A percentile compares a stretch with the other conserved stretches of the same genome.
Conservation (phyloP, 2,113 vertebrate species). For the Lontra canadensis region DNA sequence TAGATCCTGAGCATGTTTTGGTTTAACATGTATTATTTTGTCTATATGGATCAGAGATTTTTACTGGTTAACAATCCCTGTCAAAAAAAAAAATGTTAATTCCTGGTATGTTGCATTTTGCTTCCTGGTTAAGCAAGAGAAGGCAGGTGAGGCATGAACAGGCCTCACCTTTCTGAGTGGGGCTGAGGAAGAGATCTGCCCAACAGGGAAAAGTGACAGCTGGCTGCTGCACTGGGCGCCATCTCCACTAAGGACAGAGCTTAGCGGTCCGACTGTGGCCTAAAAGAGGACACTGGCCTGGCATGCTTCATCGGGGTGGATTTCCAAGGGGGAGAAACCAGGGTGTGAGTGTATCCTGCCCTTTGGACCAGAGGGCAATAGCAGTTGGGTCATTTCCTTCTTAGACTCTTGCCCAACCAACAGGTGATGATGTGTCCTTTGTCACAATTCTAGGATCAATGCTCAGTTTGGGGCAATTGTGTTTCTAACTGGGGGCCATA, state of each 20-base stretch:
- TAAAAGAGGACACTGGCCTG: background rate
- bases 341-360: background rate
- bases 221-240: background rate
- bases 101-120: background rate
- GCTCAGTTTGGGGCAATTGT: background rate
- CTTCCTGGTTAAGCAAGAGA: background rate
- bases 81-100: background rate
- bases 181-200: background rate
- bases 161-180: background rate
- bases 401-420: background rate
- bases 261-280: rapidly evolving
- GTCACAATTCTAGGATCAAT: background rate
- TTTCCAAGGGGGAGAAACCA: background rate
- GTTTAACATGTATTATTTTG: background rate
- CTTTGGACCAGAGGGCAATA: background rate
- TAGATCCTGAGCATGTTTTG: background rate
- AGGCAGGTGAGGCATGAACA: background rate
- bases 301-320: background rate
- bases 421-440: background rate
- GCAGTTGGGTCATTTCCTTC: background rate
- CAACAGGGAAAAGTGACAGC: background rate
- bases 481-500: background rate
- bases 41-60: slow-evolving; percentile 26
- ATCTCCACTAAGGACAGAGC: background rate
- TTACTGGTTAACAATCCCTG: background rate